These are phyloP conservation scores for Delia radicum DNA, from an alignment of 1,140 invertebrate genomes.

Conservation along the genomic window DNA sequence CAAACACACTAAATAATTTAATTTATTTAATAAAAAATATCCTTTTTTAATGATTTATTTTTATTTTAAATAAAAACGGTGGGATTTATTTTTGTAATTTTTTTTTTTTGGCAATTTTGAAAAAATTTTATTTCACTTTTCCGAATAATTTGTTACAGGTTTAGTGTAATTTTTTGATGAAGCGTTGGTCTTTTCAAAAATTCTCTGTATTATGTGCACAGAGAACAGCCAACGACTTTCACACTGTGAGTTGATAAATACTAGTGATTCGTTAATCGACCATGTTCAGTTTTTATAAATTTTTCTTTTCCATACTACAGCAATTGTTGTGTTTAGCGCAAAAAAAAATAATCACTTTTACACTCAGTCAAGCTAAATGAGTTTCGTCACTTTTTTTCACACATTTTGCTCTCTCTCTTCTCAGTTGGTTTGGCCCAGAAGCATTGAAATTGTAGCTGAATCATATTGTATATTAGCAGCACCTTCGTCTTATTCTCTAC, in stretches of 20 bases:
- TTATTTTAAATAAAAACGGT: not conserved
- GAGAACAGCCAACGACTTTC: constrained; percentile 18
- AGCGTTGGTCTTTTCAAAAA: not conserved
- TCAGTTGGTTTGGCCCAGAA: too few relatives aligned
- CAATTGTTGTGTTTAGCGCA: not conserved
- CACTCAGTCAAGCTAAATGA: not conserved
- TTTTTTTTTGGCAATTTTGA: not conserved
- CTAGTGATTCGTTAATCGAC: constrained; percentile 1
- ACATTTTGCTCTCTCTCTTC: too few relatives aligned
- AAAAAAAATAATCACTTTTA: not conserved
- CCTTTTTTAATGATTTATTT: not conserved
- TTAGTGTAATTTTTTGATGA: too few relatives aligned
- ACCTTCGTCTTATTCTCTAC: too few relatives aligned
- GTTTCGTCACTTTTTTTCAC: too few relatives aligned
- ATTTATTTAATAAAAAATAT: not conserved
- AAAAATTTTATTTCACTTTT: not conserved
- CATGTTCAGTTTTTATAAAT: constrained; percentile 9
- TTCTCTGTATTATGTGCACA: not conserved
- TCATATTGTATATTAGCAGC: too few relatives aligned
- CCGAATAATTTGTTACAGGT: too few relatives aligned
- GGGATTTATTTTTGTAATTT: not conserved
- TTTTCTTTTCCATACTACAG: not conserved
- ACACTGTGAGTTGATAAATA: constrained; percentile 13
- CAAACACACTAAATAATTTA: not conserved
- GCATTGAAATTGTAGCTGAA: too few relatives aligned